These are phyloP conservation scores for Cistogaster globosa DNA, from an alignment of 2,888 invertebrate species.

Conservation along the genomic window DNA sequence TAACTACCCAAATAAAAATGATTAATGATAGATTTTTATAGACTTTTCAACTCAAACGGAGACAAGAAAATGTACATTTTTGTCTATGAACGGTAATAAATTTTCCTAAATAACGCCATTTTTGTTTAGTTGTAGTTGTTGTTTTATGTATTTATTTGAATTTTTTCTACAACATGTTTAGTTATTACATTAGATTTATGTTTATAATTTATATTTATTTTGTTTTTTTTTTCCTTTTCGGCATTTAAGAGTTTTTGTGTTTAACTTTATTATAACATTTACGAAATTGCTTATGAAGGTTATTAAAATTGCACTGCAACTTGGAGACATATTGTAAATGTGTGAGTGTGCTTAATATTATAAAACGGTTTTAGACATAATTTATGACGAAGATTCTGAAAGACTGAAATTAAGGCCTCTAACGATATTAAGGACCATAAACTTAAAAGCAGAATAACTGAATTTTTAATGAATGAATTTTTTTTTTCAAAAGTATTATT, in stretches of 20 bases:
- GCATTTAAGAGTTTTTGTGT: slow-evolving; percentile 25
- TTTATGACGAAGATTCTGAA: background rate
- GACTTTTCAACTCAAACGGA: slow-evolving; percentile 70
- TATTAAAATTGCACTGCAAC: slow-evolving; percentile 20
- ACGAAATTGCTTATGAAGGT: slow-evolving; percentile 49
- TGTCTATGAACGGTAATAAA: slow-evolving; percentile 69
- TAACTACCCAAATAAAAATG: slow-evolving; percentile 72
- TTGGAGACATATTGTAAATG: background rate
- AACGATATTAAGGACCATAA: background rate
- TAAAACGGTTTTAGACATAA: slow-evolving; percentile 11
- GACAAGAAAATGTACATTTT: slow-evolving; percentile 68
- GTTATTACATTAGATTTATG: slow-evolving; percentile 69
- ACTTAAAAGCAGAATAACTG: background rate
- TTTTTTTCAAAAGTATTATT: no score
- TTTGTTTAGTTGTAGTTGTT: slow-evolving; percentile 51
- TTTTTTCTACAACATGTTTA: slow-evolving; percentile 46
- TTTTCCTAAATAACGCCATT: slow-evolving; percentile 69
- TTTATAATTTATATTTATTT: slow-evolving; percentile 62
- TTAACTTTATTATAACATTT: slow-evolving; percentile 25
- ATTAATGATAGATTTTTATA: slow-evolving; percentile 72
- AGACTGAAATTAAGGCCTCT: background rate
- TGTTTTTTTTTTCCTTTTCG: slow-evolving; percentile 32
- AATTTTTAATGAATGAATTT: background rate
- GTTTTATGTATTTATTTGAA: slow-evolving; percentile 55
- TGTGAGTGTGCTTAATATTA: background rate